phyloP scores from a whole-genome alignment of 2,797 vertebrate genomes.

The Vultur gryphus region DNA sequence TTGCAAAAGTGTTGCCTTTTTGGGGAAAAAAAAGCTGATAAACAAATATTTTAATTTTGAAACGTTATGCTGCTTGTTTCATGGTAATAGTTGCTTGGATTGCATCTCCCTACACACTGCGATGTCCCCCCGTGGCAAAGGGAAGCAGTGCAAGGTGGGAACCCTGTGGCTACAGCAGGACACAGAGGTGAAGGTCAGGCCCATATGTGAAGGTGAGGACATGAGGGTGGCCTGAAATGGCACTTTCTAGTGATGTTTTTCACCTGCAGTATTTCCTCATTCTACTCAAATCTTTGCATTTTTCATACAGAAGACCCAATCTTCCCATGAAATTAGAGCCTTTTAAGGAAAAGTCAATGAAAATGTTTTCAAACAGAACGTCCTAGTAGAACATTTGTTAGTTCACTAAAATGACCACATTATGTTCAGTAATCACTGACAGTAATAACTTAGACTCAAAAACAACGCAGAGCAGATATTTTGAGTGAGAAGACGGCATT shows the following conservation, averaged over 20 bases:
- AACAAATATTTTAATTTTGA: neutral
- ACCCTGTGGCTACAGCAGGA: neutral
- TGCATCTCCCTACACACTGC: fast-evolving
- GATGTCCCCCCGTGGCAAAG: neutral
- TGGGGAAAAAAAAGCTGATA: neutral
- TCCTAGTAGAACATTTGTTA: neutral
- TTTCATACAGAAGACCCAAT: neutral
- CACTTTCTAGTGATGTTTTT: neutral
- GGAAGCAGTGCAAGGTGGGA: neutral
- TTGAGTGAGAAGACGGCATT: neutral
- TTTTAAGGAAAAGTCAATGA: neutral
- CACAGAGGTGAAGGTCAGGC: neutral
- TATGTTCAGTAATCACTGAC: neutral
- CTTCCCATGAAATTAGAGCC: neutral
- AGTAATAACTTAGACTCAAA: neutral
- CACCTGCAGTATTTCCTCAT: neutral
- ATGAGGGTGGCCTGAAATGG: neutral
- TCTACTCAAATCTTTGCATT: neutral
- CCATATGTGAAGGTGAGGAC: neutral
- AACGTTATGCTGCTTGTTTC: neutral
- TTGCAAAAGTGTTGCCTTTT: neutral
- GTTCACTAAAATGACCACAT: neutral
- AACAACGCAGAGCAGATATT: neutral
- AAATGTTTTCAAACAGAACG: neutral
- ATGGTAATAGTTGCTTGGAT: neutral